Percentiles rank a stretch among this genome's conserved stretches.
Evolutionary conservation across 2,113 vertebrate genomes (phyloP).

Genomic region (Pycnonotus jocosus): DNA sequence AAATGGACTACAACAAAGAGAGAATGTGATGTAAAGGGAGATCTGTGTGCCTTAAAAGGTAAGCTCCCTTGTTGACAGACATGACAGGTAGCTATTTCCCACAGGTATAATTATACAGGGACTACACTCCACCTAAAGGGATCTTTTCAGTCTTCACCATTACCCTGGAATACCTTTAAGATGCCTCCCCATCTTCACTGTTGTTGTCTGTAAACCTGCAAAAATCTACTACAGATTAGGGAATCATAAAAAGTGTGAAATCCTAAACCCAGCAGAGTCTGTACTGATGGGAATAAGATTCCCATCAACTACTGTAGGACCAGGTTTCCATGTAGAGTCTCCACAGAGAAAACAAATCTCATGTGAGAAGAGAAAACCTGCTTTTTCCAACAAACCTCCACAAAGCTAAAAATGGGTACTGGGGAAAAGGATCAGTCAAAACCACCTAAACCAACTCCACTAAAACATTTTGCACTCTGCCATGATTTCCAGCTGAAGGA

Average conservation of each 20-base stretch:
- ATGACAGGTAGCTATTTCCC: slow-evolving; percentile 35
- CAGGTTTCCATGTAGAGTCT: neutral
- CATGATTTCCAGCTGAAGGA: neutral
- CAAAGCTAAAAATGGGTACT: neutral
- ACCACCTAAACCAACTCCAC: neutral
- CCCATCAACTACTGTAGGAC: neutral
- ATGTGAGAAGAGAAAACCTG: neutral
- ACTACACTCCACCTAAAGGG: neutral
- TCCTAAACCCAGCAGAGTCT: neutral
- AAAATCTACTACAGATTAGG: neutral
- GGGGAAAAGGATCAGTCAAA: neutral
- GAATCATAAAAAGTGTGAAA: neutral
- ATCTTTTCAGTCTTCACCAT: neutral
- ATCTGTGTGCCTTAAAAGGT: neutral
- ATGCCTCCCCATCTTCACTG: neutral
- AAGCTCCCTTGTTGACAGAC: slow-evolving; percentile 21
- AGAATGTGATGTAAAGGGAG: neutral
- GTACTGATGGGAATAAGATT: neutral
- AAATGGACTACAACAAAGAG: neutral
- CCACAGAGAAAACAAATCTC: neutral
- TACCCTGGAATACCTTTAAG: neutral
- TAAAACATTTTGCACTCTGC: neutral
- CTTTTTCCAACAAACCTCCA: neutral
- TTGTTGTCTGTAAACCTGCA: neutral
- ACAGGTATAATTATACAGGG: neutral